Base-by-base conservation (phyloP, 35 echinoderm and acorn worm genomes). In the Holothuria glaberrima region DNA sequence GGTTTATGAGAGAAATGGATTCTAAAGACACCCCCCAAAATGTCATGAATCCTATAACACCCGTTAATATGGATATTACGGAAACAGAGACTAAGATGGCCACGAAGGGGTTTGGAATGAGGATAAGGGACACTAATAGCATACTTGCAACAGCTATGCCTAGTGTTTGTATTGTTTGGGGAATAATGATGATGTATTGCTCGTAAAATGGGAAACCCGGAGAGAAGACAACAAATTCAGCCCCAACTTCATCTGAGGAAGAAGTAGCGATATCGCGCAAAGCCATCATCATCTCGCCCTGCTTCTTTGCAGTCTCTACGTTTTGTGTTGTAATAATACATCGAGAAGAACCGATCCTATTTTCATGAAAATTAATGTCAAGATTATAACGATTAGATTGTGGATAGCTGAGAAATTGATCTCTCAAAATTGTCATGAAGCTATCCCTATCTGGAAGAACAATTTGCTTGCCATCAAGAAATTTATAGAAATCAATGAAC, bases 31-130 rank as follows among this genome's bases (percentile, higher is more conserved):
- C 86, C 25, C 80, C 61, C 94, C 94, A 95, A 0, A 48, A 59
- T 20, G 75, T 84, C 94, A 95, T 95, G 63, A 91, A 85, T 45
- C 94, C 94, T 9, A 95, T 22, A 24, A 95, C 94, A 22, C 94
- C 94, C 31, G 65, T 38, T 32, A 88, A 28, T 10, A 95, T 95
- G 0, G 94, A 91, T 18, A 33, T 44, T 2, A 95, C 62, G 17
- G 85, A 91, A 0, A 95, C 56, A 21, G 63, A 54, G 29, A 89
- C 94, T 27, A 88, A 74, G 9, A 92, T 34, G 48, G 74, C 33
- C 71, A 86, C 75, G 24, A 91, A 59, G 10, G 67, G 84, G 35
- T 91, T 75, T 14, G 94, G 90, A 29, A 95, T 95, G 9, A 95
- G 24, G 4, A 95, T 12, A 9, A 92, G 52, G 32, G 86, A 69